Evolutionary conservation across 2,797 vertebrate genomes (phyloP).

Genomic region (Ispidina lecontei): DNA sequence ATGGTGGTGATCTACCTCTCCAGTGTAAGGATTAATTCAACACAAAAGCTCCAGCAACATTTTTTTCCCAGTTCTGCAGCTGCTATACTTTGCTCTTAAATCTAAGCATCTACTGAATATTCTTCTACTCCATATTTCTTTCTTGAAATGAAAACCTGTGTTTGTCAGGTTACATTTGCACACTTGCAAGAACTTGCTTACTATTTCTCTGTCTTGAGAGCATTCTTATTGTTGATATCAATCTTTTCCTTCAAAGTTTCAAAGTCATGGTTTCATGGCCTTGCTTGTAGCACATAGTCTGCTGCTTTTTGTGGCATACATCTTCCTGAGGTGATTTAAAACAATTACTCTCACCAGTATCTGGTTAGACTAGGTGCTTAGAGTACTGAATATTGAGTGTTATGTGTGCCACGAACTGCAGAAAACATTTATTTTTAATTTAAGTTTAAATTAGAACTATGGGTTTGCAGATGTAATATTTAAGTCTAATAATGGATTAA

Average conservation of each 20-base stretch:
- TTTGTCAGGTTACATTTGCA: background rate
- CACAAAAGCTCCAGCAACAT: background rate
- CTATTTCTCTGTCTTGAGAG: background rate
- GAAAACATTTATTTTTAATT: background rate
- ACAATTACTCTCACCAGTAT: background rate
- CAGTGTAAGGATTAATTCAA: background rate
- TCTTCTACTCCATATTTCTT: background rate
- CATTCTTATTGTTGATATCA: background rate
- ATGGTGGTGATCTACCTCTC: background rate
- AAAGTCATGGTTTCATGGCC: background rate
- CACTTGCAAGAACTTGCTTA: background rate
- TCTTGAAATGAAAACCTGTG: background rate
- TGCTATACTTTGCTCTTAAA: background rate
- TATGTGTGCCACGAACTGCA: background rate
- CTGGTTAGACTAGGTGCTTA: background rate
- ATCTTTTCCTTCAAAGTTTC: background rate
- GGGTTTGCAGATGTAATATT: background rate
- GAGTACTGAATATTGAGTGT: background rate
- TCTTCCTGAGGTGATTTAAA: background rate
- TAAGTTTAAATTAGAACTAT: background rate
- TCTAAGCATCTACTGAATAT: background rate
- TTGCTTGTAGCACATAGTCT: background rate
- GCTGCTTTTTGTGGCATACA: accelerated
- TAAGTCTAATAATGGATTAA: conserved; percentile 6
- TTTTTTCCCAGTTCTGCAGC: background rate